Percentiles rank a stretch among this genome's conserved stretches.
phyloP scores from a whole-genome alignment of 2,888 invertebrate genomes.

The Venustoraphidia nigricollis region DNA sequence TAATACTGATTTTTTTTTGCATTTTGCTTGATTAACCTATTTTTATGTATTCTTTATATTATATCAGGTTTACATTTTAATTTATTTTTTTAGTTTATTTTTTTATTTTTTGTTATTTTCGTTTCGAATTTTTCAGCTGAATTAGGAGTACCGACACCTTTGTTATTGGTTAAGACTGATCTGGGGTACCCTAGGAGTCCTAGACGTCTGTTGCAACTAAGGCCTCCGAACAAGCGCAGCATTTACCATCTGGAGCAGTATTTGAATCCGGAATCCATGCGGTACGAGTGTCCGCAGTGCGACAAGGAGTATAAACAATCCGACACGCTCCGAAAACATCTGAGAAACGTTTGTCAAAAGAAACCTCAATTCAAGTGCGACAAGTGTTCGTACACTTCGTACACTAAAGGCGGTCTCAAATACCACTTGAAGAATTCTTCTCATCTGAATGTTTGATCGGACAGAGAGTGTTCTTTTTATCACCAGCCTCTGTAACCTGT shows the following conservation, averaged over 20 bases:
- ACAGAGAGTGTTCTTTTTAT: too few relatives aligned
- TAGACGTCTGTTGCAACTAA: too few relatives aligned
- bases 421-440: conserved; percentile 8
- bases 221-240: background rate
- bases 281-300: conserved; percentile 27
- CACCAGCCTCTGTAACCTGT: too few relatives aligned
- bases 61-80: background rate
- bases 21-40: too few relatives aligned
- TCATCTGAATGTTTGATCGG: conserved; percentile 1
- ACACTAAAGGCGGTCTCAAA: conserved; percentile 8
- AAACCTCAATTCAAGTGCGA: conserved; percentile 6
- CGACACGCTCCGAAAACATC: conserved; percentile 8
- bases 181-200: background rate
- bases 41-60: too few relatives aligned
- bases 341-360: conserved; percentile 8
- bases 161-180: background rate
- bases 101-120: background rate
- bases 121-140: background rate
- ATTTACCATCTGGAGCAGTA: background rate
- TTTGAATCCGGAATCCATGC: conserved; percentile 7
- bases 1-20: too few relatives aligned
- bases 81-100: background rate
- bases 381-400: conserved; percentile 5
- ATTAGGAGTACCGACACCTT: background rate
- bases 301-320: conserved; percentile 10